A percentile compares a stretch with the other conserved stretches of the same genome.
Evolutionary conservation across 2,113 vertebrate genomes (phyloP).

Genomic region (Cricetomys ansorgei): DNA sequence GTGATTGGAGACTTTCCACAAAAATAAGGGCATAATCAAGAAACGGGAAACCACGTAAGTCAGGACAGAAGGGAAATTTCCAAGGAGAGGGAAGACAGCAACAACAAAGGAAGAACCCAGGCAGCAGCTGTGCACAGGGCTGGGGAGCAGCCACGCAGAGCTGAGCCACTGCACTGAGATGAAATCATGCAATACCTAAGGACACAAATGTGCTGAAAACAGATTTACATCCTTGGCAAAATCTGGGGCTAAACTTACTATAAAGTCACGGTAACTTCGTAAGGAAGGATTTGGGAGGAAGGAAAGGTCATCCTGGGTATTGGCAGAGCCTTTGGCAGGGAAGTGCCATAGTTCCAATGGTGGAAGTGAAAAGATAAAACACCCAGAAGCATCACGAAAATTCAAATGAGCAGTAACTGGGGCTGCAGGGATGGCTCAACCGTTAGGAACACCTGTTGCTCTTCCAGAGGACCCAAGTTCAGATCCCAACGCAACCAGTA

Average conservation of each 20-base stretch:
- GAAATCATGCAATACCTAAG: not conserved
- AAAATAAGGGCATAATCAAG: not conserved
- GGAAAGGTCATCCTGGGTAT: not conserved
- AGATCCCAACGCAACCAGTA: not conserved
- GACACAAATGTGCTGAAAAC: not conserved
- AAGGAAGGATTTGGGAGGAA: not conserved
- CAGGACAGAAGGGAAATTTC: not conserved
- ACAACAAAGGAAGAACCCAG: not conserved
- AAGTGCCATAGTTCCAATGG: not conserved
- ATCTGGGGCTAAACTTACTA: not conserved
- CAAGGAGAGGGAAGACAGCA: not conserved
- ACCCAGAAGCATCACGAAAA: not conserved
- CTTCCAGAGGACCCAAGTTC: not conserved
- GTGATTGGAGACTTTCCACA: not conserved
- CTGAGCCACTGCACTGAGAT: not conserved
- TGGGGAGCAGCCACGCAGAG: not conserved
- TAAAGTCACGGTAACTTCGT: not conserved
- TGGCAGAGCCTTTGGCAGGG: not conserved
- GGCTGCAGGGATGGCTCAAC: not conserved
- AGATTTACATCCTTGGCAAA: not conserved
- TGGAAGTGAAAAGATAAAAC: not conserved
- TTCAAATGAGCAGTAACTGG: not conserved
- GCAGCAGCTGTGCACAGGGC: too few relatives aligned
- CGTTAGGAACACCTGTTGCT: not conserved
- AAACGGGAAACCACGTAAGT: not conserved